phyloP scores from a whole-genome alignment of 2,797 vertebrate species.

The Taeniopygia guttata region DNA sequence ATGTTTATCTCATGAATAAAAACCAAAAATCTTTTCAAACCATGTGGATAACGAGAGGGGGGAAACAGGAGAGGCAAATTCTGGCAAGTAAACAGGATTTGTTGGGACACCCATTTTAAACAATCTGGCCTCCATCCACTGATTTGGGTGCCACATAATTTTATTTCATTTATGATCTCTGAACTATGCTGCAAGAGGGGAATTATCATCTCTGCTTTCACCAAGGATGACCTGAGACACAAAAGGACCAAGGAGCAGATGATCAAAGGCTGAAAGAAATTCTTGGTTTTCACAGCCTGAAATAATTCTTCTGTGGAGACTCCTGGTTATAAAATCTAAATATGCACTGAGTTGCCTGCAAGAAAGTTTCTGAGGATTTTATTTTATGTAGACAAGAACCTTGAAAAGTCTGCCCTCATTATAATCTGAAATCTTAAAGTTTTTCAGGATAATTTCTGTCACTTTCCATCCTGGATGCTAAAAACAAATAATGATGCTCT shows the following conservation, averaged over 20 bases:
- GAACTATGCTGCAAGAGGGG: not conserved
- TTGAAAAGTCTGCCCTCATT: not conserved
- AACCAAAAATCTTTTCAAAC: not conserved
- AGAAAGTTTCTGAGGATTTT: not conserved
- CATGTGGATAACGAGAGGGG: not conserved
- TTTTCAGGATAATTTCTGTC: not conserved
- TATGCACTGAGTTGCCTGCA: not conserved
- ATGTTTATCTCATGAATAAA: not conserved
- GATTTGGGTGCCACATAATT: not conserved
- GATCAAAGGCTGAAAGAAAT: slow-evolving; percentile 7
- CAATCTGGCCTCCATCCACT: not conserved
- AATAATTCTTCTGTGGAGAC: not conserved
- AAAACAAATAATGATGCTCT: not conserved
- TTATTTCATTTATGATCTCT: not conserved
- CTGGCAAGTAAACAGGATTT: not conserved
- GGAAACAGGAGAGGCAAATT: not conserved
- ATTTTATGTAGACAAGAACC: not conserved
- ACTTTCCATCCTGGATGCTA: not conserved
- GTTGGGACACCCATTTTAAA: not conserved
- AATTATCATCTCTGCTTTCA: not conserved
- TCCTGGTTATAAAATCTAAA: not conserved
- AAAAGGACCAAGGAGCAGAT: not conserved
- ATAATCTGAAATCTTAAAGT: not conserved
- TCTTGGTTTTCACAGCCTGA: not conserved
- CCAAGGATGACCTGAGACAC: not conserved